Base-by-base conservation (phyloP, 2,797 vertebrate genomes). In the Semaprochilodus insignis region DNA sequence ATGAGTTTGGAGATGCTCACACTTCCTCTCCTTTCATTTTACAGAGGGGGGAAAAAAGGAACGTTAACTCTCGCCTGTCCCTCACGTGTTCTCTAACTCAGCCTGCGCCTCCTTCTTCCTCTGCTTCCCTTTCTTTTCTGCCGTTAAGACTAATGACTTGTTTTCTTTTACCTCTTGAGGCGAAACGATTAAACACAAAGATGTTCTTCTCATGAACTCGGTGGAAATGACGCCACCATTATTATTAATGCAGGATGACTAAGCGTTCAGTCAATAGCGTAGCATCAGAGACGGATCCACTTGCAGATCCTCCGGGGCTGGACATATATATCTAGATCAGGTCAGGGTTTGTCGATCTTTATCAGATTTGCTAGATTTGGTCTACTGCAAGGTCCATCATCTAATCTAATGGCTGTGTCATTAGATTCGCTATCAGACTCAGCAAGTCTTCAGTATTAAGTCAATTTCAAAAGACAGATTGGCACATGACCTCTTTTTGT, bases 1-100 rank as follows among this genome's bases (percentile, higher is more conserved):
- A 83, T 75, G 82, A 83, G 82, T 79, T 74, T 82, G 85, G 89
- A 80, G 74, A 88, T 69, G 81, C 79, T 85, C 70, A 81, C 77
- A 80, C 55, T 83, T 84, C 77, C 81, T 83, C 81, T 54, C 34
- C 25, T 76, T 70, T 85, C 83, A 82, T 83, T 83, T 62, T 60
- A 69, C 51, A 59, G 54, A 82, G 19, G 40, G 40, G 40, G 40
- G n/a, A 31, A 31, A 62, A 71, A 60, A 81, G 48, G 34, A 77
- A 27, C 21, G 17, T 71, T 74, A 79, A 77, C 44, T 44, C 36
- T 34, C 44, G 62, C 17, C 25, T 16, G 62, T 25, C 21, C 8
- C 16, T 80, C 36, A 21, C 52, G 44, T 66, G 66, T 60, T 57
- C 10, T 21, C 31, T 40, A 40, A 17, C 5, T 31, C 31, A 31